A percentile compares a stretch with the other conserved stretches of the same genome.
phyloP scores from a whole-genome alignment of 2,113 vertebrate species.

The Limanda limanda region DNA sequence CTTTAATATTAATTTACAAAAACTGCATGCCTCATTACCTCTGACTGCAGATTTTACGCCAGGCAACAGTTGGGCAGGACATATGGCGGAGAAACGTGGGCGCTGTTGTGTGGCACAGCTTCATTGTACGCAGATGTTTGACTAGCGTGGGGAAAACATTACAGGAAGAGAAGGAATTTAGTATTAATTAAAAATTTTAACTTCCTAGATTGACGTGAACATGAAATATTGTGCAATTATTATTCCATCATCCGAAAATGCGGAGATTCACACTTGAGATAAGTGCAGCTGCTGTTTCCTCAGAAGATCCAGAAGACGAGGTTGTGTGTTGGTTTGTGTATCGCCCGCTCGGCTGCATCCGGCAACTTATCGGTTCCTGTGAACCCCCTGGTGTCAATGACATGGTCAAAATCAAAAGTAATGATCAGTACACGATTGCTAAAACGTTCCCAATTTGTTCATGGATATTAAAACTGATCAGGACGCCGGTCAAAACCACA shows the following conservation, averaged over 20 bases:
- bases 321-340: background rate
- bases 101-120: constrained; percentile 62
- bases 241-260: constrained; percentile 1
- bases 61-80: constrained; percentile 73
- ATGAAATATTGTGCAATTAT: constrained; percentile 27
- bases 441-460: too few species aligned
- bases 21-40: constrained; percentile 52
- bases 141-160: constrained; percentile 32
- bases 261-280: background rate
- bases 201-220: constrained; percentile 31
- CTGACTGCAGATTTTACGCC: constrained; percentile 47
- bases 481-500: too few species aligned
- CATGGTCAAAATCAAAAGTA: too few species aligned
- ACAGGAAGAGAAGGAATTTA: constrained; percentile 46
- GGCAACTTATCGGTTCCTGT: background rate
- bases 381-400: background rate
- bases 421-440: too few species aligned
- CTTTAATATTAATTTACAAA: constrained; percentile 13
- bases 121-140: constrained; percentile 76
- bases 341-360: background rate
- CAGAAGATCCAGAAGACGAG: too few species aligned
- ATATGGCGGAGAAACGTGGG: constrained; percentile 71
- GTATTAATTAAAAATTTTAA: constrained; percentile 37
- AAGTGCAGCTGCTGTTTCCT: background rate
- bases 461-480: too few species aligned